Evolutionary conservation across 2,113 vertebrate genomes (phyloP).

Genomic region (Prionailurus bengalensis): DNA sequence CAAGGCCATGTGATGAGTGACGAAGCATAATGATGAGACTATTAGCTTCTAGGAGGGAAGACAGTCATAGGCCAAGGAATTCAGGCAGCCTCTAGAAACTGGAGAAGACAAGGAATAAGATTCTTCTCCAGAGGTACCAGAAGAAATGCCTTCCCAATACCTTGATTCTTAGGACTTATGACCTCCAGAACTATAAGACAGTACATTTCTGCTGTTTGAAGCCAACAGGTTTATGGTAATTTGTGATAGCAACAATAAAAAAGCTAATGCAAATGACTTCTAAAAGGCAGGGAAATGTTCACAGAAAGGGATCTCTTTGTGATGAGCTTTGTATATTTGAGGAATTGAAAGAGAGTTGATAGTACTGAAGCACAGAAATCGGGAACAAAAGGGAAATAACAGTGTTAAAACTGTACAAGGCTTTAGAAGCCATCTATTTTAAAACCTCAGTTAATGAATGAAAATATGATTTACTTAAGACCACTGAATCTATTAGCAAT

Average conservation of each 20-base stretch:
- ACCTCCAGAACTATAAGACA: not conserved
- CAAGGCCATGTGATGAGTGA: not conserved
- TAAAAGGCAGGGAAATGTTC: not conserved
- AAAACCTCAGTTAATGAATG: constrained; percentile 38
- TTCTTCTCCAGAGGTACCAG: not conserved
- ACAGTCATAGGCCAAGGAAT: fast-evolving
- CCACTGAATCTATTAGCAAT: not conserved
- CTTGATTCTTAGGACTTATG: not conserved
- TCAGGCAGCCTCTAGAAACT: not conserved
- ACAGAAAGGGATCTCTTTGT: not conserved
- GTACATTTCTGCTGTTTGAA: not conserved
- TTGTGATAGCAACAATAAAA: not conserved
- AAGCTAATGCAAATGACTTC: not conserved
- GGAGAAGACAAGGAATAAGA: not conserved
- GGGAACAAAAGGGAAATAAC: not conserved
- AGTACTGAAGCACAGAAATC: not conserved
- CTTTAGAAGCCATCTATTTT: not conserved
- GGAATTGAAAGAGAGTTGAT: not conserved
- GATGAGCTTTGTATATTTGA: not conserved
- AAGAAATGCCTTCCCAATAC: not conserved
- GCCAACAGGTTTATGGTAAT: not conserved
- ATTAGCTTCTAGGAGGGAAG: not conserved
- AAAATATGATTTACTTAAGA: constrained; percentile 29
- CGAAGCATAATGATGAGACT: not conserved
- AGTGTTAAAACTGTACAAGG: not conserved